A percentile compares a stretch with the other conserved stretches of the same genome.
Conservation (phyloP, 2,888 invertebrate species). For the Microctonus hyperodae region DNA sequence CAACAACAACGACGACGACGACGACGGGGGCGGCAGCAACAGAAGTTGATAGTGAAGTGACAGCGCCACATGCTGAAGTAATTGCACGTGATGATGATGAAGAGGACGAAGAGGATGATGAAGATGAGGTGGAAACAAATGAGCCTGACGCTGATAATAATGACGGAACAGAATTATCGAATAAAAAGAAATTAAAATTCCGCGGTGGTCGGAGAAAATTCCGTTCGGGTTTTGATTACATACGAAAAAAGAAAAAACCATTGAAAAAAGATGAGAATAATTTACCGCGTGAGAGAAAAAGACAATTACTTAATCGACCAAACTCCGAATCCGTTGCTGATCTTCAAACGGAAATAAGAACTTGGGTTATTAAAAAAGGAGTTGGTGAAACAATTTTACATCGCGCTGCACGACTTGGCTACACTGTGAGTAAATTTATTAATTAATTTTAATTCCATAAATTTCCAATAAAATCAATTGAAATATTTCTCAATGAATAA, state of each 20-base stretch:
- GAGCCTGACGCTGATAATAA: slow-evolving; percentile 45
- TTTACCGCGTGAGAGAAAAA: slow-evolving; percentile 64
- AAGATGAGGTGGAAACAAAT: slow-evolving; percentile 49
- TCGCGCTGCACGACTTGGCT: slow-evolving; percentile 87
- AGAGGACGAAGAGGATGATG: slow-evolving; percentile 59
- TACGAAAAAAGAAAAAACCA: slow-evolving; percentile 86
- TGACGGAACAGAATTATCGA: slow-evolving; percentile 52
- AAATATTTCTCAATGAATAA: background rate
- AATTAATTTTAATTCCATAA: background rate
- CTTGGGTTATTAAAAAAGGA: slow-evolving; percentile 93
- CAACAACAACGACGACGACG: slow-evolving; percentile 45
- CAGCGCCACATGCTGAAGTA: slow-evolving; percentile 55
- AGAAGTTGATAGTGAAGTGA: slow-evolving; percentile 51
- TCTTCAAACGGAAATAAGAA: slow-evolving; percentile 84
- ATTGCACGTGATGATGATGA: slow-evolving; percentile 52
- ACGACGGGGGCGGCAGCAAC: slow-evolving; percentile 44
- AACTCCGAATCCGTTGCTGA: slow-evolving; percentile 76
- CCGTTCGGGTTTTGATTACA: slow-evolving; percentile 88
- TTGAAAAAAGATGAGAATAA: slow-evolving; percentile 67
- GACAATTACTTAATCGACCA: slow-evolving; percentile 62
- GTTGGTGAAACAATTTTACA: slow-evolving; percentile 93
- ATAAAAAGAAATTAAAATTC: slow-evolving; percentile 69
- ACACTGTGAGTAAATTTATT: slow-evolving; percentile 71
- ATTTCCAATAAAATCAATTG: too few relatives aligned
- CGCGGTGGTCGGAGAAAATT: slow-evolving; percentile 77